Conservation (phyloP, 37 sponge, comb jelly and placozoan genomes). For the Dysidea cf. avara region DNA sequence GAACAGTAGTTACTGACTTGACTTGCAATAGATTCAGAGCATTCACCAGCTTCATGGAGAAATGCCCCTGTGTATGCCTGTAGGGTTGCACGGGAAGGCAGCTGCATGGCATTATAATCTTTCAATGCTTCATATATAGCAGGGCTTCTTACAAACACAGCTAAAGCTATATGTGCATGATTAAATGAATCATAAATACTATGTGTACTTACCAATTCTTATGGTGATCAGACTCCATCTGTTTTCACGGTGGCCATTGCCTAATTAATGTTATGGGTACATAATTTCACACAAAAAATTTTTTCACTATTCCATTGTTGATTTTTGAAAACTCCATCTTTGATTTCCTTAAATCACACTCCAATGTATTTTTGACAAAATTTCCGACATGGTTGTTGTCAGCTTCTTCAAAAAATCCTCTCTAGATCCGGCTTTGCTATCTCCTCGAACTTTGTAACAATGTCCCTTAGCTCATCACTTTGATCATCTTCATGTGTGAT, state of each 20-base stretch:
- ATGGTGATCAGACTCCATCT: no score
- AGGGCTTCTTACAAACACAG: no score
- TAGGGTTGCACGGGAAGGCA: conserved; percentile 2
- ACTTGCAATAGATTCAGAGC: no score
- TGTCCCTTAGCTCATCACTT: neutral
- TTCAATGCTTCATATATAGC: conserved; percentile 15
- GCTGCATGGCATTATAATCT: neutral
- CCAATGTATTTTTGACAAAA: neutral
- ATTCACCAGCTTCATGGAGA: neutral
- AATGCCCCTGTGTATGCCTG: conserved; percentile 6
- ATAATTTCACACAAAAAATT: neutral
- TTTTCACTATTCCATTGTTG: neutral
- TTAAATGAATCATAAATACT: neutral
- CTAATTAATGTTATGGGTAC: neutral
- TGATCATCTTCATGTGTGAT: neutral
- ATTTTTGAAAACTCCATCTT: neutral
- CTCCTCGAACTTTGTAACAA: neutral
- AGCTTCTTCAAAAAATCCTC: neutral
- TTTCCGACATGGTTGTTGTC: neutral
- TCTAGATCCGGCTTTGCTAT: neutral
- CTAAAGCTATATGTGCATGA: neutral
- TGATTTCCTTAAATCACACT: neutral
- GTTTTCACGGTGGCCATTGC: neutral
- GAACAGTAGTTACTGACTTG: neutral
- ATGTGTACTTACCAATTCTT: neutral